A percentile compares a stretch with the other conserved stretches of the same genome.
Conservation (phyloP, 2,113 vertebrate genomes). For the Megalops atlanticus region DNA sequence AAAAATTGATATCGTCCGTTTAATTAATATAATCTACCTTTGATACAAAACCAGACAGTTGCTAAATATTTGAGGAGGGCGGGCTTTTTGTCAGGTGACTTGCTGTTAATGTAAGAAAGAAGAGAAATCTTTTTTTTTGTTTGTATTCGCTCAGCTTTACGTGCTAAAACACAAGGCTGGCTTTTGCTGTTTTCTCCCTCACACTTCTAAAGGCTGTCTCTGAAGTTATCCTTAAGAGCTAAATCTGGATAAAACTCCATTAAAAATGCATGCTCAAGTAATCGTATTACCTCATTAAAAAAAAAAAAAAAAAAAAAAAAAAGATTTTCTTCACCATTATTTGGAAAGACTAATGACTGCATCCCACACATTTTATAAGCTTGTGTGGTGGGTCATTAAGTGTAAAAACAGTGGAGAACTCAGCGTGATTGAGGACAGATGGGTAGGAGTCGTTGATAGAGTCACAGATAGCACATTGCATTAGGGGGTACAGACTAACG, state of each 20-base stretch:
- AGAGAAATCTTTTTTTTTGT: background rate
- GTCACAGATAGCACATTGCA: background rate
- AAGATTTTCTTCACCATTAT: conserved; percentile 43
- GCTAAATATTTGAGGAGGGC: conserved; percentile 35
- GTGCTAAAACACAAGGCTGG: too few relatives aligned
- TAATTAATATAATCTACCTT: conserved; percentile 59
- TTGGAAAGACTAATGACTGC: conserved; percentile 55
- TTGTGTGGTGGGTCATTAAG: conserved; percentile 57
- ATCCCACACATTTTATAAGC: conserved; percentile 45
- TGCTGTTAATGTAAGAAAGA: background rate
- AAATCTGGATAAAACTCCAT: conserved; percentile 4
- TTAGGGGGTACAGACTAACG: background rate
- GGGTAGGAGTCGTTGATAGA: conserved; percentile 40
- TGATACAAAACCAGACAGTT: conserved; percentile 43
- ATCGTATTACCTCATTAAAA: conserved; percentile 5
- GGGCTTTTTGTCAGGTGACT: background rate
- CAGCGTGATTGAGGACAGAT: conserved; percentile 24
- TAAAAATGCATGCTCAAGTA: conserved; percentile 9
- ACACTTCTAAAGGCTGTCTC: background rate
- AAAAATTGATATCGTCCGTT: conserved; percentile 51
- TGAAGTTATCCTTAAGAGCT: conserved; percentile 1
- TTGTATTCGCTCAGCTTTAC: too few relatives aligned
- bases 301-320: background rate
- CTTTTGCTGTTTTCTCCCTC: background rate
- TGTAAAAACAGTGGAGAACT: conserved; percentile 37